Conservation (phyloP, 2,797 vertebrate genomes). For the Merluccius polli region DNA sequence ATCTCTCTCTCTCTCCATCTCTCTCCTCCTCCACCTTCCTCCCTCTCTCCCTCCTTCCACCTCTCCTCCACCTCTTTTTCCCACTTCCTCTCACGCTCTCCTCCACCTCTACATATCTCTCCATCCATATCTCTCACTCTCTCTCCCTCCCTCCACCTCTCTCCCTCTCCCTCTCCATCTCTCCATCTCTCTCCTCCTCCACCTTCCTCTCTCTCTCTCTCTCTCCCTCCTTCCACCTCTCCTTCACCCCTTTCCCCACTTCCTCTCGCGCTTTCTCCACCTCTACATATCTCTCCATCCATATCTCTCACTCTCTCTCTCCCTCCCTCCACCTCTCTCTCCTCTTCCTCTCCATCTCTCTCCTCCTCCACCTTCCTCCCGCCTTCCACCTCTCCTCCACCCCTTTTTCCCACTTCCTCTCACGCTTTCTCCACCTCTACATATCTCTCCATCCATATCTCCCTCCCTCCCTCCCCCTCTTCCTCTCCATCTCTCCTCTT, state of each 20-base stretch:
- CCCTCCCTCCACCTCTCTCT: slow-evolving; percentile 22
- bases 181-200: background rate
- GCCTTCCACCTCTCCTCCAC: background rate
- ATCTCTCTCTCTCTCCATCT: slow-evolving; percentile 15
- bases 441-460: no score
- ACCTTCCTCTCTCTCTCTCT: background rate
- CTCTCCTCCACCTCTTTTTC: slow-evolving; percentile 14
- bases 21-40: slow-evolving; percentile 42
- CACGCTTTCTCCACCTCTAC: no score
- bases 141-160: slow-evolving; percentile 23
- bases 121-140: slow-evolving; percentile 15
- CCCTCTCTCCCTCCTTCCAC: slow-evolving; percentile 22
- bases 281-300: no score
- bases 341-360: slow-evolving; percentile 30
- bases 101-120: no score
- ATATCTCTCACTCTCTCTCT: background rate
- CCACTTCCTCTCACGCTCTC: background rate
- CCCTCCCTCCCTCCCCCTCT: no score
- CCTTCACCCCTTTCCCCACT: no score
- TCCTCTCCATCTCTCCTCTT: no score
- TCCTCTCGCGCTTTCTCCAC: background rate
- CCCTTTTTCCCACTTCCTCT: no score
- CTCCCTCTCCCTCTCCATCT: background rate
- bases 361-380: no score
- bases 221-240: background rate